phyloP scores from a whole-genome alignment of 2,888 invertebrate genomes.

The Tryphoninae sp. region DNA sequence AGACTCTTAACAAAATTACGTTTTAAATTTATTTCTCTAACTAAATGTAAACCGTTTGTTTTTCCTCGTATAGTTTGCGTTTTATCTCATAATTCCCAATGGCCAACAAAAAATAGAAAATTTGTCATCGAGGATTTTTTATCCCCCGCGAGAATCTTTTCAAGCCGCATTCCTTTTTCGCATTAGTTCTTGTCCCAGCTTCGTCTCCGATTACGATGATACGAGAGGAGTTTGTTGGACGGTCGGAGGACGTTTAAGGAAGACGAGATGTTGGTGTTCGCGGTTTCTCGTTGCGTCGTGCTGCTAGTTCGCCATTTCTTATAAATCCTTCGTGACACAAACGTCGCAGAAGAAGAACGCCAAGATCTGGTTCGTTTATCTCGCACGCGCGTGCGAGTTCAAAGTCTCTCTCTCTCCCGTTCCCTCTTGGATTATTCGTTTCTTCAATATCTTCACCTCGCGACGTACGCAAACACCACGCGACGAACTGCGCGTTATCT shows the following conservation, averaged over 20 bases:
- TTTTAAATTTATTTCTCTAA: too few relatives aligned
- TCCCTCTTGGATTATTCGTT: not conserved
- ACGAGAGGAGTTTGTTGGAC: conserved; percentile 1
- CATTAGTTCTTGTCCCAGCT: conserved; percentile 5
- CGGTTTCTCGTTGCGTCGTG: conserved; percentile 7
- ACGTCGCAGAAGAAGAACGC: conserved; percentile 23
- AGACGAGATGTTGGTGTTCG: conserved; percentile 31
- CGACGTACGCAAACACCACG: not conserved
- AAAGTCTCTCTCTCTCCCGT: conserved; percentile 19
- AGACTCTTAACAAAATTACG: too few relatives aligned
- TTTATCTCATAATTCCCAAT: not conserved
- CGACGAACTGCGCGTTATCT: too few relatives aligned
- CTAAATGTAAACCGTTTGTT: not conserved
- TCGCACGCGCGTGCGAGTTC: not conserved
- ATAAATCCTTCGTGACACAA: conserved; percentile 4
- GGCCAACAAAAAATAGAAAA: not conserved
- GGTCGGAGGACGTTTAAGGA: conserved; percentile 29
- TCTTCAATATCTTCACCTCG: not conserved
- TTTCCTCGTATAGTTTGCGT: not conserved
- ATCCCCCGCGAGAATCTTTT: conserved; percentile 7
- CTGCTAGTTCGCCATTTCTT: not conserved
- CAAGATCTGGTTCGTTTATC: not conserved
- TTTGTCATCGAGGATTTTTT: conserved; percentile 26
- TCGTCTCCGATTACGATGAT: conserved; percentile 37
- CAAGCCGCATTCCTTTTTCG: conserved; percentile 39